Base-by-base conservation (phyloP, 2,797 vertebrate species). In the Sebastes jordani region DNA sequence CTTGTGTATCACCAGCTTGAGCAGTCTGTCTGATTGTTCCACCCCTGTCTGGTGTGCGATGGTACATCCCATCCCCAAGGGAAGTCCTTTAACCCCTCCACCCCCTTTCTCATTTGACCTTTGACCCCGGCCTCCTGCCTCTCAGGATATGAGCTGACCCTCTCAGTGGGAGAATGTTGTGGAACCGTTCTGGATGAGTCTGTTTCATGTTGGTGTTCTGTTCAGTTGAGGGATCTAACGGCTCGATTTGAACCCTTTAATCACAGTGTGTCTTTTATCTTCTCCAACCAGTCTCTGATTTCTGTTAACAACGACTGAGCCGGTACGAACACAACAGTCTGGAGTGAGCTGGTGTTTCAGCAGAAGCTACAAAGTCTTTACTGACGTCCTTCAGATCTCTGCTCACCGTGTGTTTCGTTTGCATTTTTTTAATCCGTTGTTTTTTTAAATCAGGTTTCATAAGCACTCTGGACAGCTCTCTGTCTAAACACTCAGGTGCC, bases 111-210 rank as follows among this genome's bases (percentile, higher is more conserved):
- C 80, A 85, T 88, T 90, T 95, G 94, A 96, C 93, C 95, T 95
- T 83, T 95, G 94, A 95, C 94, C 93, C 92, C 65, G 72, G 88
- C 84, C 91, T 91, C 85, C 91, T 93, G 88, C 91, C 90, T 95
- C 90, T 89, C 89, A 88, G 84, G 90, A 94, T 94, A 92, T 93
- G 90, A 94, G 91, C 91, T 91, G 89, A 92, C 86, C 86, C 86
- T 83, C 82, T 89, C 82, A 42, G 83, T 88, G 84, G 85, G 86
- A 73, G 88, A 80, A 90, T 89, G 79, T 88, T 86, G 82, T 81
- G 80, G 81, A 84, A 59, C 79, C 58, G 78, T 86, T 91, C 86
- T 74, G 76, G 72, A 71, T 70, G 49, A 83, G 77, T 74, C 69
- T 85, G 71, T 82, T 90, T 81, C 82, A 81, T 73, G 67, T 66